A percentile compares a stretch with the other conserved stretches of the same genome.
phyloP scores from a whole-genome alignment of 2,113 vertebrate genomes.

The Podiceps cristatus region DNA sequence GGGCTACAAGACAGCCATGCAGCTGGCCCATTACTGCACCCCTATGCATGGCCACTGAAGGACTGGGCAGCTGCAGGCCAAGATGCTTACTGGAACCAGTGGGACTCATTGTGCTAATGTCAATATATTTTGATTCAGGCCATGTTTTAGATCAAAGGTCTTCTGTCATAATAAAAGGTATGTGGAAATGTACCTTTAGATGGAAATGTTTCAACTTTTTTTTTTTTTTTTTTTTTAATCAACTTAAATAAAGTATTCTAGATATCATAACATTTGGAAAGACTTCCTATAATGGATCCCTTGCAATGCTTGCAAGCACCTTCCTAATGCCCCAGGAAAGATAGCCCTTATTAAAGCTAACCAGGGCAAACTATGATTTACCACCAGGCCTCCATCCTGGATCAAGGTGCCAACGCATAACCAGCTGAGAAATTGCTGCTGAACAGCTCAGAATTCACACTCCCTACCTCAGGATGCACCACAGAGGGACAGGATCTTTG shows the following conservation, averaged over 20 bases:
- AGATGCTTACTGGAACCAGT: not conserved
- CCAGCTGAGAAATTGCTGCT: not conserved
- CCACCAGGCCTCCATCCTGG: not conserved
- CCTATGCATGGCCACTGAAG: not conserved
- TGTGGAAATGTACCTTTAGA: not conserved
- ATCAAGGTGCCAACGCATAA: accelerated
- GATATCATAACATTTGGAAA: not conserved
- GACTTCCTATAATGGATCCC: not conserved
- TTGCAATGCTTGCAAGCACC: not conserved
- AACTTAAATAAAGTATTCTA: not conserved
- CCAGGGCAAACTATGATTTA: not conserved
- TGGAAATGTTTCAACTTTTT: not conserved
- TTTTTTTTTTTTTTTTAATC: not conserved
- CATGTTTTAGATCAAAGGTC: not conserved
- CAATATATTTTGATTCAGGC: not conserved
- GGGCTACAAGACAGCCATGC: not conserved
- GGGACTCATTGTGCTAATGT: not conserved
- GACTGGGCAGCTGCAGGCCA: not conserved
- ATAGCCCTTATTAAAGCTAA: not conserved
- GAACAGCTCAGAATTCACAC: not conserved
- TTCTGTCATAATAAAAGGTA: not conserved
- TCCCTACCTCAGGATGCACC: not conserved
- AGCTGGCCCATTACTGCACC: not conserved
- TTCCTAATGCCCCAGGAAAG: not conserved
- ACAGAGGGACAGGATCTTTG: not conserved